phyloP scores from a whole-genome alignment of 2,888 invertebrate species.

The Andrena haemorrhoa region DNA sequence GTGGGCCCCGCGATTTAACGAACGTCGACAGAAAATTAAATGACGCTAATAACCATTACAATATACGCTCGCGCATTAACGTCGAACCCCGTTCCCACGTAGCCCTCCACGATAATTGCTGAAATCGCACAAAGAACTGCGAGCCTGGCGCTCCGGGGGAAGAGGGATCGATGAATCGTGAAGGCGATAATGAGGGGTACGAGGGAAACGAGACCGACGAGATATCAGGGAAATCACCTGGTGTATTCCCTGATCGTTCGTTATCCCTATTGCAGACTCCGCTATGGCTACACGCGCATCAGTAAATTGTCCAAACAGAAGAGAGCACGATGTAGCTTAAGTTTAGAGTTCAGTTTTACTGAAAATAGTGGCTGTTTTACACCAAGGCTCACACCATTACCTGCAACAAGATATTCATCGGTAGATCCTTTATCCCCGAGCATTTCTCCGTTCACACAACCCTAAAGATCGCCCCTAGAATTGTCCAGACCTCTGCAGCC shows the following conservation, averaged over 20 bases:
- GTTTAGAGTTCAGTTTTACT: not conserved
- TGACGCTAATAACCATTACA: conserved; percentile 73
- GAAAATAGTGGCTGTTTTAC: not conserved
- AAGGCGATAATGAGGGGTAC: conserved; percentile 32
- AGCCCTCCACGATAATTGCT: conserved; percentile 55
- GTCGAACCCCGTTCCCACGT: conserved; percentile 53
- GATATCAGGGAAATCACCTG: conserved; percentile 19
- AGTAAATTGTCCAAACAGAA: not conserved
- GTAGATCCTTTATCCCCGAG: not conserved
- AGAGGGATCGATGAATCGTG: conserved; percentile 42
- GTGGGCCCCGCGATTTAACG: conserved; percentile 66
- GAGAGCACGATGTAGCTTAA: not conserved
- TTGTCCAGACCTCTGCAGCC: not conserved
- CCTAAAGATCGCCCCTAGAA: not conserved
- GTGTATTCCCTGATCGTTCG: not conserved
- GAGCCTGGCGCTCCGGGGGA: conserved; percentile 10
- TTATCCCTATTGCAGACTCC: not conserved
- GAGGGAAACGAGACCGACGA: conserved; percentile 24
- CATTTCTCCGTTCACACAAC: not conserved
- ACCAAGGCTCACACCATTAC: not conserved
- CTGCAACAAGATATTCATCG: not conserved
- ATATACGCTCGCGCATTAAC: conserved; percentile 57
- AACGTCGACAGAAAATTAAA: conserved; percentile 72
- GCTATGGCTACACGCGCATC: not conserved
- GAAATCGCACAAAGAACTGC: conserved; percentile 53